phyloP scores from a whole-genome alignment of 2,888 invertebrate species.

The Nymphalis c-album region DNA sequence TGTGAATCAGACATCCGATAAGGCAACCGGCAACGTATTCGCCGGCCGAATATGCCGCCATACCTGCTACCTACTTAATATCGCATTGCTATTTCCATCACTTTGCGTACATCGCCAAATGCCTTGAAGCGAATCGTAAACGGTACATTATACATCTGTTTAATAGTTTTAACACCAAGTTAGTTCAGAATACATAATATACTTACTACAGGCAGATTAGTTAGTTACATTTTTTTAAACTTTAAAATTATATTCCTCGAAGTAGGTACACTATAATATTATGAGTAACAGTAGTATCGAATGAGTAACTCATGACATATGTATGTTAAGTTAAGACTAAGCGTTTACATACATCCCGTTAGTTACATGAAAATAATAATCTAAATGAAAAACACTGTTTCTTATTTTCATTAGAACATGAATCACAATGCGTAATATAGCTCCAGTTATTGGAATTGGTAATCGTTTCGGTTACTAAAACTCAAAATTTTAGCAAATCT shows the following conservation, averaged over 20 bases:
- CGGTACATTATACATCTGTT: slow-evolving; percentile 36
- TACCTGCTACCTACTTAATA: slow-evolving; percentile 28
- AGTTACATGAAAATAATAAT: slow-evolving; percentile 1
- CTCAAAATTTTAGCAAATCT: too few species aligned
- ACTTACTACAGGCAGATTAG: background rate
- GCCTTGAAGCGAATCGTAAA: slow-evolving; percentile 29
- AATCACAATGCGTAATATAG: background rate
- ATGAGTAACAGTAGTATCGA: background rate
- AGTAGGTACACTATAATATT: background rate
- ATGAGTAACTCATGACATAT: background rate
- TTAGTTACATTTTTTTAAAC: background rate
- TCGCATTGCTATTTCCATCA: slow-evolving; percentile 28
- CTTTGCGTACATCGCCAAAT: slow-evolving; percentile 28
- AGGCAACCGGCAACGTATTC: slow-evolving; percentile 63
- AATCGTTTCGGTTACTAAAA: too few species aligned
- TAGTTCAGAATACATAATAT: background rate
- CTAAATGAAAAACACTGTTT: slow-evolving; percentile 7
- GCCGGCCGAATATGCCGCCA: slow-evolving; percentile 52
- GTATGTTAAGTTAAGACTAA: slow-evolving; percentile 1
- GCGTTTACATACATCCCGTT: background rate
- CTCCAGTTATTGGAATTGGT: too few species aligned
- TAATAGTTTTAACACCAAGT: slow-evolving; percentile 14
- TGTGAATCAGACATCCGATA: slow-evolving; percentile 75
- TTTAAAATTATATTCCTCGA: background rate
- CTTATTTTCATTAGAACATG: slow-evolving; percentile 2